Percentiles rank a stretch among this genome's conserved stretches.
Conservation (phyloP, 1,140 invertebrate species). For the Piezodorus guildinii region DNA sequence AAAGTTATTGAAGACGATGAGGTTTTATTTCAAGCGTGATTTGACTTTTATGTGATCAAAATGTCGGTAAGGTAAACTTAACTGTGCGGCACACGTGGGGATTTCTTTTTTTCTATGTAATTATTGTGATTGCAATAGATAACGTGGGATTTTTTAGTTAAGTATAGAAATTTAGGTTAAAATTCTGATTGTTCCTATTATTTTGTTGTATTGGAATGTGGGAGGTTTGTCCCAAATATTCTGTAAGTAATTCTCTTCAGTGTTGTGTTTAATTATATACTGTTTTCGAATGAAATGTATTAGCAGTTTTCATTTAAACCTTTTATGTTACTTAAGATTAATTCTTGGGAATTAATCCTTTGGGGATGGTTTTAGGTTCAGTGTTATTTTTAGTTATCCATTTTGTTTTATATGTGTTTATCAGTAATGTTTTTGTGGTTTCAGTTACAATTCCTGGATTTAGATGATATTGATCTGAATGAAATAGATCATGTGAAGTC, state of each 20-base stretch:
- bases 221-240: no score
- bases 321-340: no score
- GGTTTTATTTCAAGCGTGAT: constrained; percentile 1
- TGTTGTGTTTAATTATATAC: no score
- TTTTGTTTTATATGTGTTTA: neutral
- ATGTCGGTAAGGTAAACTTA: constrained; percentile 19
- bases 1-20: no score
- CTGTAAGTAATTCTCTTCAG: no score
- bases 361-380: no score
- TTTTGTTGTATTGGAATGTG: no score
- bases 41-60: constrained; percentile 11
- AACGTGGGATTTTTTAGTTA: neutral
- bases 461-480: constrained; percentile 14
- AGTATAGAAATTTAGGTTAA: neutral
- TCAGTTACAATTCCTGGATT: constrained; percentile 19
- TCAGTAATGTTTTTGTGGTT: neutral
- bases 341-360: no score
- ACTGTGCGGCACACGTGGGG: constrained; percentile 14
- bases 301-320: no score
- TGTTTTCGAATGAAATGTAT: no score
- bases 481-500: constrained; percentile 13
- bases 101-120: constrained; percentile 4
- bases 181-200: no score
- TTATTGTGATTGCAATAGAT: neutral
- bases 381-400: neutral